Percentiles rank a stretch among this genome's conserved stretches.
phyloP scores from a whole-genome alignment of 1,140 invertebrate genomes.

The Rhagoletis pomonella region DNA sequence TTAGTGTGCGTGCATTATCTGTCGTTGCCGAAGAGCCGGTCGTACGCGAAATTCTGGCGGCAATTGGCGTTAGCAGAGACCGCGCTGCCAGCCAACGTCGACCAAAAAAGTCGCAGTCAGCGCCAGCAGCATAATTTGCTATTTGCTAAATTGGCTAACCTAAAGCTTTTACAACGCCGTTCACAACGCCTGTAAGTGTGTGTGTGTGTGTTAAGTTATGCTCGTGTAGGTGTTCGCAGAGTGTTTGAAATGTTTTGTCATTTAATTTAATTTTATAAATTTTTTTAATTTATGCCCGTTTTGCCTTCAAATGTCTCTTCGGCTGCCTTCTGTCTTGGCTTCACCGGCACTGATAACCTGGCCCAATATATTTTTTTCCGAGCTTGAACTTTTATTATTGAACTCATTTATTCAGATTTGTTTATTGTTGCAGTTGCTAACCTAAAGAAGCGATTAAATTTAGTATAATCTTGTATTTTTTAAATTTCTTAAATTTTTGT shows the following conservation, averaged over 20 bases:
- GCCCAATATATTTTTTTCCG: conserved; percentile 21
- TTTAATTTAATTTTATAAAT: too few relatives aligned
- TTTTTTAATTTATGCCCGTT: conserved; percentile 20
- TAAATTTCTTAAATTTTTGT: not conserved
- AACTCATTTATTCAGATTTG: conserved; percentile 12
- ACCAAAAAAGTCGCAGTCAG: not conserved
- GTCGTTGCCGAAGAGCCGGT: not conserved
- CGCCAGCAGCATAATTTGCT: conserved; percentile 46
- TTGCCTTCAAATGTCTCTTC: conserved; percentile 8
- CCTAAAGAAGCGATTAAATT: not conserved
- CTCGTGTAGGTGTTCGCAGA: not conserved
- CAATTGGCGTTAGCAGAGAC: not conserved
- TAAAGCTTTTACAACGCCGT: not conserved
- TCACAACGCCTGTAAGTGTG: not conserved
- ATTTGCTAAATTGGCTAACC: conserved; percentile 30
- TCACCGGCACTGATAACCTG: conserved; percentile 13
- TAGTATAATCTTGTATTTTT: conserved; percentile 1
- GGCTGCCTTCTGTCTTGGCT: conserved; percentile 4
- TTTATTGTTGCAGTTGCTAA: conserved; percentile 21
- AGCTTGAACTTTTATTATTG: conserved; percentile 55
- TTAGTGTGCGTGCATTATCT: not conserved
- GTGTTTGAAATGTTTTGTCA: not conserved
- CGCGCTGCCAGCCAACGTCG: not conserved
- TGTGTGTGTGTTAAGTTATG: not conserved
- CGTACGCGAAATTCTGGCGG: not conserved